These are phyloP conservation scores for Hesperia comma DNA, from an alignment of 2,888 invertebrate genomes.

Conservation along the genomic window DNA sequence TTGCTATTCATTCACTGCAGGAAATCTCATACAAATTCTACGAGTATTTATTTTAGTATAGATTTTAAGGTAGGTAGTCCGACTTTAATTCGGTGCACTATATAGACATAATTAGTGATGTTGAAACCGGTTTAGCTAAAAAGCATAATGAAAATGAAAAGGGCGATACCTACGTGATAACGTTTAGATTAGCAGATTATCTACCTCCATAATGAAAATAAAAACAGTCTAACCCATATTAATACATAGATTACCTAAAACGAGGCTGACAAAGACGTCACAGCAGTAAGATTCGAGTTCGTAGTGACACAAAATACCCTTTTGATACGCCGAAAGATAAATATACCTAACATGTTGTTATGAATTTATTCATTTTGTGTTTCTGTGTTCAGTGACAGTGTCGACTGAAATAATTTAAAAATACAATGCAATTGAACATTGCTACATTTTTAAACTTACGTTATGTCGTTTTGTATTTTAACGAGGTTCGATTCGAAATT, in stretches of 20 bases:
- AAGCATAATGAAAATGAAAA: background rate
- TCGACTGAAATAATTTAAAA: background rate
- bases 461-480: too few species aligned
- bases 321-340: slow-evolving; percentile 21
- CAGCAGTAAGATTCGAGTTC: slow-evolving; percentile 14
- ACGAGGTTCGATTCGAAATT: too few species aligned
- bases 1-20: too few species aligned
- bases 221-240: slow-evolving; percentile 30
- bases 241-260: slow-evolving; percentile 32
- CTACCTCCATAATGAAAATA: slow-evolving; percentile 22
- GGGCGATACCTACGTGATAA: too few species aligned
- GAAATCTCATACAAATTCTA: too few species aligned
- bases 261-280: slow-evolving; percentile 39
- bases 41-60: too few species aligned
- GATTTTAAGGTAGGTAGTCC: too few species aligned
- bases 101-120: too few species aligned
- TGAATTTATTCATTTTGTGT: slow-evolving; percentile 4
- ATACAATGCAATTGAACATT: background rate
- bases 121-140: background rate
- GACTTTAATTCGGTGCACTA: too few species aligned
- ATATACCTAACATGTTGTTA: slow-evolving; percentile 15
- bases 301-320: background rate
- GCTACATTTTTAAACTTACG: background rate
- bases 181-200: slow-evolving; percentile 1
- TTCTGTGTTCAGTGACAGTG: background rate